phyloP scores from a whole-genome alignment of 2,888 invertebrate genomes.

The Agrotis segetum region DNA sequence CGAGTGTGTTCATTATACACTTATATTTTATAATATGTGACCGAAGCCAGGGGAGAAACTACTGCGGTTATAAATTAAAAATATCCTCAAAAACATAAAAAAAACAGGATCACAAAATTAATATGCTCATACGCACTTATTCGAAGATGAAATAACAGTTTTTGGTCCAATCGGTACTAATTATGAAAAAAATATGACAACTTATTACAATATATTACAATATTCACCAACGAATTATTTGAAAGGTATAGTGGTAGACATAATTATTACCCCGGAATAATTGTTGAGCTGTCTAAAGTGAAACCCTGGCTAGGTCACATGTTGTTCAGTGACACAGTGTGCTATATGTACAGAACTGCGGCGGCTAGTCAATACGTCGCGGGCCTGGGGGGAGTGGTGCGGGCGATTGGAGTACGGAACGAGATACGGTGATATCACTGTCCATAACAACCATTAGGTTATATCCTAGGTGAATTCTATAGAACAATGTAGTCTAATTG shows the following conservation, averaged over 20 bases:
- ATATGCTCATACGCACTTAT: neutral
- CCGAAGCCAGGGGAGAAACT: constrained; percentile 7
- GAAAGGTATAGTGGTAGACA: no score
- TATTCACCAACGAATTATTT: neutral
- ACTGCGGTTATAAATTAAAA: neutral
- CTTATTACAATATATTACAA: neutral
- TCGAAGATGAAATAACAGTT: neutral
- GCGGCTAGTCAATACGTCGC: constrained; percentile 70
- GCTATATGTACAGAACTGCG: constrained; percentile 63
- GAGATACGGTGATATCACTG: neutral
- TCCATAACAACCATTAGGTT: neutral
- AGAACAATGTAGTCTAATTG: constrained; percentile 4
- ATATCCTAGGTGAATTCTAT: neutral
- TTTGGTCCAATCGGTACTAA: neutral
- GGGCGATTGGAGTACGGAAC: constrained; percentile 25
- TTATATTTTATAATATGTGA: constrained; percentile 15
- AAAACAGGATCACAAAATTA: no score
- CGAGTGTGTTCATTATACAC: constrained; percentile 6
- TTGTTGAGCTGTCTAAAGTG: neutral
- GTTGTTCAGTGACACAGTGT: constrained; percentile 36
- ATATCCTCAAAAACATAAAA: no score
- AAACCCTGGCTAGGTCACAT: constrained; percentile 13
- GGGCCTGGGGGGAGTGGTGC: constrained; percentile 49
- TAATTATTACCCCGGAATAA: neutral
- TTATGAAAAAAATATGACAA: neutral